phyloP scores from a whole-genome alignment of 1,140 invertebrate species.

The Agraylea sexmaculata region DNA sequence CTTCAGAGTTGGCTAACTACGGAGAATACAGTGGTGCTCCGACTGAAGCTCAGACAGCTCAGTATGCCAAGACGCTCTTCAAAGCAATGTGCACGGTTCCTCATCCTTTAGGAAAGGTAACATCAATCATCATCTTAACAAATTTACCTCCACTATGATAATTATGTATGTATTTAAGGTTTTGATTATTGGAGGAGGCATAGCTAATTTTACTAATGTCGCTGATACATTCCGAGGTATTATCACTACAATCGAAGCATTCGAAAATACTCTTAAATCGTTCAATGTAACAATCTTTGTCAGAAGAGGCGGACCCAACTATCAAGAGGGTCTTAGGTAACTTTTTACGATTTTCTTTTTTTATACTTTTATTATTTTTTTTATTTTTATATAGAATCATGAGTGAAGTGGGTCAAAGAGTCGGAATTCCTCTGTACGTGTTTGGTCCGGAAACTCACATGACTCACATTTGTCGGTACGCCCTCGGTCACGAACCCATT shows the following conservation, averaged over 20 bases:
- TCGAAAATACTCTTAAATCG: conserved; percentile 79
- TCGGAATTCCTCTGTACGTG: conserved; percentile 88
- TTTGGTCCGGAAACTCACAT: conserved; percentile 99
- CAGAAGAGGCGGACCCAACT: conserved; percentile 94
- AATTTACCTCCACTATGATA: too few species aligned
- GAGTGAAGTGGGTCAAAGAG: conserved; percentile 76
- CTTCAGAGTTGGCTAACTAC: conserved; percentile 92
- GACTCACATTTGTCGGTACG: conserved; percentile 98
- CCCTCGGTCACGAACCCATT: conserved; percentile 82
- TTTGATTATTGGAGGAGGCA: conserved; percentile 97
- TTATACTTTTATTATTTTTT: not conserved
- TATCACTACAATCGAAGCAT: conserved; percentile 89
- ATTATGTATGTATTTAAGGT: conserved; percentile 42
- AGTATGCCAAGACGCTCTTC: conserved; percentile 97
- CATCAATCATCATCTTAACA: not conserved
- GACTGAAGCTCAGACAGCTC: conserved; percentile 96
- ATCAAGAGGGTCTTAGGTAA: conserved; percentile 85
- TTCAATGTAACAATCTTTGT: conserved; percentile 94
- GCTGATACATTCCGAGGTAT: conserved; percentile 99
- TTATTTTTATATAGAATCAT: conserved; percentile 33
- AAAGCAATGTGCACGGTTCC: conserved; percentile 91
- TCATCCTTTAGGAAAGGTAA: conserved; percentile 44
- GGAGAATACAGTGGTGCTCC: conserved; percentile 99
- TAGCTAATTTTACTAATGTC: conserved; percentile 99
- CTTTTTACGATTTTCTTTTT: not conserved